Base-by-base conservation (phyloP, 2,797 vertebrate species). In the Botia kubotai region DNA sequence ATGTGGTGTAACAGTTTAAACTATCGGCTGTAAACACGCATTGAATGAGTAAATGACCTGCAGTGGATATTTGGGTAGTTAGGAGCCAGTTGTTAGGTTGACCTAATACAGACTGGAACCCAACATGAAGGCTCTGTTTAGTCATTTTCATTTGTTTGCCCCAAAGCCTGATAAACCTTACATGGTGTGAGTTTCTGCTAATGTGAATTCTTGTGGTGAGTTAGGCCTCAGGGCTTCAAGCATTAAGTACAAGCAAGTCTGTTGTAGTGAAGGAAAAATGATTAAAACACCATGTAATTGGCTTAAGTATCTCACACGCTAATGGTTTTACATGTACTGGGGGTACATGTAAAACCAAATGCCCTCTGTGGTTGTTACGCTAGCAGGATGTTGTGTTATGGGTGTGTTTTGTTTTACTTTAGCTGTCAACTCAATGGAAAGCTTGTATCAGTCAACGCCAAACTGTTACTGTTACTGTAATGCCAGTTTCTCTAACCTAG, bases 211-310 rank as follows among this genome's bases (percentile, higher is more conserved):
- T 33, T 43, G 33, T 46, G 12, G 36, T 8, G 10, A 48, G 70
- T 80, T 14, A 48, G 23, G 71, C 70, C 68, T 72, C 16, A 36
- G 50, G 78, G 70, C 50, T 67, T 80, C 8, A 23, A 79, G 71
- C 62, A 21, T 73, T 80, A 46, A 80, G 21, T 60, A 80, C 39
- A 65, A 2, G 6, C 13, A 21, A 63, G 48, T 80, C 19, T n/a
- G 60, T 55, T 80, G 57, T 73, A 55, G 62, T 57, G 62, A 6
- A 68, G 52, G 73, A 74, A 66, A 33, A 12, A 16, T 63, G 60
- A 63, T 63, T 63, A 63, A 63, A 80, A 80, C 50, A 48, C 12
- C 78, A 73, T 68, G 48, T 73, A 71, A 80, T 55, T 65, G 78
- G 48, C 36, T 66, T 16, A 19, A 73, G 78, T 8, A 57, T 50